A percentile compares a stretch with the other conserved stretches of the same genome.
Conservation (phyloP, 2,888 invertebrate species). For the Ariolimax columbianus region DNA sequence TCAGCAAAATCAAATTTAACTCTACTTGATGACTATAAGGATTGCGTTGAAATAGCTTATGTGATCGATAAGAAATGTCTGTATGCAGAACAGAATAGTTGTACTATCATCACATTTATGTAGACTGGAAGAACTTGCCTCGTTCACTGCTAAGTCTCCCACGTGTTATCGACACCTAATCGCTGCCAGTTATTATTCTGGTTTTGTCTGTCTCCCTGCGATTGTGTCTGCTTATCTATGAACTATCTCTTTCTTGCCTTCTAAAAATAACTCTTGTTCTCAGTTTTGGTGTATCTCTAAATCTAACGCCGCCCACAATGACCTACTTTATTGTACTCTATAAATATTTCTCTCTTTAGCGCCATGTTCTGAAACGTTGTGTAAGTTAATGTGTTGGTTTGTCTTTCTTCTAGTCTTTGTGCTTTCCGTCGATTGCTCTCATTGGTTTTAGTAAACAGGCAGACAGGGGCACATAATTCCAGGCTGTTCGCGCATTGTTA, state of each 20-base stretch:
- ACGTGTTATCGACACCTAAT: neutral
- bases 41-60: no score
- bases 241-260: neutral
- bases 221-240: neutral
- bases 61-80: no score
- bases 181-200: neutral
- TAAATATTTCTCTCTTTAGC: constrained; percentile 9
- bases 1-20: no score
- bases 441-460: neutral
- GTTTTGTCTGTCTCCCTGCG: neutral
- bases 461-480: neutral
- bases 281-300: neutral
- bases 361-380: neutral
- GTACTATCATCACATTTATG: no score
- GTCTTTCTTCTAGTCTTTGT: neutral
- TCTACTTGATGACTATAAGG: no score
- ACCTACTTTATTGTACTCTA: constrained; percentile 7
- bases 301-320: neutral
- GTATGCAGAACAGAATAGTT: no score
- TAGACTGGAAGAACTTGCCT: neutral
- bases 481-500: neutral
- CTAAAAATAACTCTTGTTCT: neutral
- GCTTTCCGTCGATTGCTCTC: neutral
- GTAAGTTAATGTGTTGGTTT: neutral
- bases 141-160: neutral